Evolutionary conservation across 2,113 vertebrate genomes (phyloP).

Genomic region (Crotalus horridus): DNA sequence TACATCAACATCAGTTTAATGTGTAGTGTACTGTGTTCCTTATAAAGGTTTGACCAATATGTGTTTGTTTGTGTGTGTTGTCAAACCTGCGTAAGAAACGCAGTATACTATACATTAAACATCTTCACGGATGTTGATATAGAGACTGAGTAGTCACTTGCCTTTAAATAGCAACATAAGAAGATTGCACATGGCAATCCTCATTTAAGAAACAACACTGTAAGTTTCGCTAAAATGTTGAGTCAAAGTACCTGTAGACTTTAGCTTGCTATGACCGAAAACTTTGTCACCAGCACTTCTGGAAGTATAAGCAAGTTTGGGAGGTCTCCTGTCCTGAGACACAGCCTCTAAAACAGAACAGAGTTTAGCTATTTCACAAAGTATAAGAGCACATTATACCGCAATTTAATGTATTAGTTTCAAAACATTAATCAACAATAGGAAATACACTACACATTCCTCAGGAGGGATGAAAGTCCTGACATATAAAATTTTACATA

Average conservation of each 20-base stretch:
- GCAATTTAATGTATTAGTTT: not conserved
- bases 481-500: not conserved
- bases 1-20: too few relatives aligned
- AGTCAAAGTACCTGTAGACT: conserved; percentile 83
- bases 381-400: not conserved
- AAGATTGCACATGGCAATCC: not conserved
- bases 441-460: not conserved
- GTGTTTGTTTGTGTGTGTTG: too few relatives aligned
- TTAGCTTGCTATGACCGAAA: conserved; percentile 91
- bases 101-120: not conserved
- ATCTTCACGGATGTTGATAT: not conserved
- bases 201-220: not conserved
- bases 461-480: not conserved
- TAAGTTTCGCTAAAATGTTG: not conserved
- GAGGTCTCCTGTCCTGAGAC: conserved; percentile 88
- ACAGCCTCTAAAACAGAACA: conserved; percentile 64
- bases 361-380: not conserved
- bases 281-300: conserved; percentile 85
- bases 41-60: too few relatives aligned
- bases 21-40: too few relatives aligned
- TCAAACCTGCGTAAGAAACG: not conserved
- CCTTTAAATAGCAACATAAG: not conserved
- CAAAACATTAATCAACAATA: not conserved
- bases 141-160: not conserved
- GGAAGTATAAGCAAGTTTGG: conserved; percentile 87